Conservation (phyloP, 2,113 vertebrate species). For the Guaruba guarouba region DNA sequence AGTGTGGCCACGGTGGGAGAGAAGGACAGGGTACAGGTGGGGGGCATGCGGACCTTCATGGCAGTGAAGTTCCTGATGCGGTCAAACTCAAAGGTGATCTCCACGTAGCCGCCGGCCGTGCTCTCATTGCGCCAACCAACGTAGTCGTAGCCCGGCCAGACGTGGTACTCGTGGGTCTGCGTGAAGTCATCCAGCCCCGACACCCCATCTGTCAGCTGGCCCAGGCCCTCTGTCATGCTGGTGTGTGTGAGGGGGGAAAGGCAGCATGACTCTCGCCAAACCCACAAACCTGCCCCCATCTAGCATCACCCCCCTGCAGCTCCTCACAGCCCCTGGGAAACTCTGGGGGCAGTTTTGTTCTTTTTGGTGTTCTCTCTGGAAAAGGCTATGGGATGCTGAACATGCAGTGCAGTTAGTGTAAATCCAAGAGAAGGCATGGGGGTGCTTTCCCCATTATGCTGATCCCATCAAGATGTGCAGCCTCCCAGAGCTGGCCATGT, state of each 20-base stretch:
- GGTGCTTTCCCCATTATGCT: neutral
- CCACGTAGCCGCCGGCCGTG: slow-evolving; percentile 81
- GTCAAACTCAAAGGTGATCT: slow-evolving; percentile 95
- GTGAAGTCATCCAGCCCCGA: slow-evolving; percentile 93
- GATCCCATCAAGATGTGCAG: neutral
- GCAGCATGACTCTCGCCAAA: neutral
- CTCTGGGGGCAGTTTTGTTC: neutral
- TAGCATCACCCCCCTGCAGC: neutral
- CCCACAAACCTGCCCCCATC: neutral
- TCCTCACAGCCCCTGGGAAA: neutral
- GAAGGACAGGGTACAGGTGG: fast-evolving
- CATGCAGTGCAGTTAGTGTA: fast-evolving
- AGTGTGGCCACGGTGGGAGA: fast-evolving
- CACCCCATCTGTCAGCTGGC: slow-evolving; percentile 91
- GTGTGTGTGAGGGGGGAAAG: neutral
- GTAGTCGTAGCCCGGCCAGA: slow-evolving; percentile 95
- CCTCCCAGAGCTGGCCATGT: neutral
- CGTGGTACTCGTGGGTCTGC: slow-evolving; percentile 87
- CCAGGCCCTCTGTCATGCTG: slow-evolving; percentile 91
- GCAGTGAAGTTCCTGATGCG: slow-evolving; percentile 91
- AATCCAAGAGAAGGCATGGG: neutral
- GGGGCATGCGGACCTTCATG: slow-evolving; percentile 84
- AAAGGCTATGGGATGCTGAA: neutral
- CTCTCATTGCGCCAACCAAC: slow-evolving; percentile 94
- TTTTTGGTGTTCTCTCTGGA: neutral